A percentile compares a stretch with the other conserved stretches of the same genome.
Conservation (phyloP, 1,140 invertebrate genomes). For the Drusus annulatus region DNA sequence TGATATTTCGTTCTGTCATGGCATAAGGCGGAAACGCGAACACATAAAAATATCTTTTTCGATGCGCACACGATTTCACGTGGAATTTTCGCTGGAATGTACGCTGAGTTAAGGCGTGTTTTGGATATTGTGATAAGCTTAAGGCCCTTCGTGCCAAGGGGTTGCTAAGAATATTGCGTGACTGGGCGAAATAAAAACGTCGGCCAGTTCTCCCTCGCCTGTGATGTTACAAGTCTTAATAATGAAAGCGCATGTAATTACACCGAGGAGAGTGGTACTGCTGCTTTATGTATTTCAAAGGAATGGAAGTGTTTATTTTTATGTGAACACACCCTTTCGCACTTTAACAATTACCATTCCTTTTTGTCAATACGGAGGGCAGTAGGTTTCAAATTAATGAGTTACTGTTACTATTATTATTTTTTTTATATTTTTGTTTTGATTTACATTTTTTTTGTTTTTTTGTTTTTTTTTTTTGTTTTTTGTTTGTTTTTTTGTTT, state of each 20-base stretch:
- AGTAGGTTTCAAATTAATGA: too few relatives aligned
- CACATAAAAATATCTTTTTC: too few relatives aligned
- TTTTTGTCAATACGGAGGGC: too few relatives aligned
- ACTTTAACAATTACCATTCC: neutral
- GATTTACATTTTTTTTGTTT: too few relatives aligned
- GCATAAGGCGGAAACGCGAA: neutral
- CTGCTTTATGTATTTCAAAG: neutral
- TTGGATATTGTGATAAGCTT: slow-evolving; percentile 1
- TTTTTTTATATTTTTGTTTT: too few relatives aligned
- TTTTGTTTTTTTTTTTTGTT: too few relatives aligned
- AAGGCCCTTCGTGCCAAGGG: neutral
- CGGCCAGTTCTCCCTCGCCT: slow-evolving; percentile 43
- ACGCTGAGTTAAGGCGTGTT: slow-evolving; percentile 7
- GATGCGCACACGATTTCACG: too few relatives aligned
- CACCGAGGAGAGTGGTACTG: slow-evolving; percentile 10
- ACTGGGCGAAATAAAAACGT: slow-evolving; percentile 43
- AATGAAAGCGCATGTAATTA: slow-evolving; percentile 56
- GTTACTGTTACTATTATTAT: too few relatives aligned
- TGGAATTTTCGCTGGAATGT: neutral
- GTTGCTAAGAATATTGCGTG: slow-evolving; percentile 46
- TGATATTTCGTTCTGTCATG: slow-evolving; percentile 2
- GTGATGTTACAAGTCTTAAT: slow-evolving; percentile 52
- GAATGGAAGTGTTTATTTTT: slow-evolving; percentile 34
- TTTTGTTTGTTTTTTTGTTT: too few relatives aligned
- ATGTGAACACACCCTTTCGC: slow-evolving; percentile 25